Evolutionary conservation across 2,113 vertebrate species (phyloP).

Genomic region (Pomatostomus ruficeps): DNA sequence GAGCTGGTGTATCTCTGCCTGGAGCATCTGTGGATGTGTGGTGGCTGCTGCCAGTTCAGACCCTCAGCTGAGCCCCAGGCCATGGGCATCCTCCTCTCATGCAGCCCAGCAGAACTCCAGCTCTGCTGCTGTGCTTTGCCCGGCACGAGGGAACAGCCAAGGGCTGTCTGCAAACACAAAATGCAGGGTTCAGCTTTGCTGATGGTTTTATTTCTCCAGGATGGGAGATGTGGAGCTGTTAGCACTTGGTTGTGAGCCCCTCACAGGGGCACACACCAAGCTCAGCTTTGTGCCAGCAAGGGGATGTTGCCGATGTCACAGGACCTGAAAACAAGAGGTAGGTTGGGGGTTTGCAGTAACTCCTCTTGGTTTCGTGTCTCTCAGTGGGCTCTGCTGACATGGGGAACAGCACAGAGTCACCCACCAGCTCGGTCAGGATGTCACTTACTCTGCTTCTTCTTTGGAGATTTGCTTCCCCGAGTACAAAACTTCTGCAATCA

Average conservation of each 20-base stretch:
- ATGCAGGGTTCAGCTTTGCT: background rate
- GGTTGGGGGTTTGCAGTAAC: background rate
- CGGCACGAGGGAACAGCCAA: rapidly evolving
- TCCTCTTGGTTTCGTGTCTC: background rate
- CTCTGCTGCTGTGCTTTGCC: background rate
- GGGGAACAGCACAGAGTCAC: background rate
- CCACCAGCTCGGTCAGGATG: background rate
- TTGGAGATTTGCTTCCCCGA: slow-evolving; percentile 75
- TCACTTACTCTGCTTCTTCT: slow-evolving; percentile 81
- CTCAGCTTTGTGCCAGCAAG: background rate
- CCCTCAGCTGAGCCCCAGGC: background rate
- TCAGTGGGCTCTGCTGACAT: background rate
- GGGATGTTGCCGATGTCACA: background rate
- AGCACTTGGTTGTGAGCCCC: background rate
- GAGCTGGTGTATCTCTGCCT: background rate
- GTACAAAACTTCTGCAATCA: slow-evolving; percentile 77
- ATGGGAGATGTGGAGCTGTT: background rate
- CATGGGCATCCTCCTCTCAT: background rate
- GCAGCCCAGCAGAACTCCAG: background rate
- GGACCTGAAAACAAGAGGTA: background rate
- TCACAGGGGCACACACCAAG: rapidly evolving
- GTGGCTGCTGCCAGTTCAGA: background rate
- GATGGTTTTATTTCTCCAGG: slow-evolving; percentile 14
- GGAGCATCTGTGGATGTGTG: background rate
- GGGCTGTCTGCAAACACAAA: background rate